These are phyloP conservation scores for Lepus townsendii DNA, from an alignment of 2,797 vertebrate species.

Conservation along the genomic window DNA sequence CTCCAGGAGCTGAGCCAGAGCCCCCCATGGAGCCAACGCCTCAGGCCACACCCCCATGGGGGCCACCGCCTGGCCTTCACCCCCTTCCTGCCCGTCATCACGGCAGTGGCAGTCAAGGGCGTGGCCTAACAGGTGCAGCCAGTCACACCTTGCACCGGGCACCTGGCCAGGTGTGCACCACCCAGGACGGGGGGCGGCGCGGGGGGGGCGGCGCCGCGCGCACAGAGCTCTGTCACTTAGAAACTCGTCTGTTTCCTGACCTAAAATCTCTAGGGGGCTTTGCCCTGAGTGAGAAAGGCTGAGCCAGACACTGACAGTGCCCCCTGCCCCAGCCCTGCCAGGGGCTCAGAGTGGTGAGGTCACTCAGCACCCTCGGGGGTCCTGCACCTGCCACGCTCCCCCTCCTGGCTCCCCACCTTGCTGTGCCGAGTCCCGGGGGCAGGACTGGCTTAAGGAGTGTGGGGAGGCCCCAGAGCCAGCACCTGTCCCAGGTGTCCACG, in stretches of 20 bases:
- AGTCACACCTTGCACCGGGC: background rate
- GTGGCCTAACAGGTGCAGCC: too few species aligned
- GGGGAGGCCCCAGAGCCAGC: too few species aligned
- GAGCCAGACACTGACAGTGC: background rate
- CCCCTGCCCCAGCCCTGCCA: background rate
- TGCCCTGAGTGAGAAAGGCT: background rate
- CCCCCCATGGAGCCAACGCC: rapidly evolving
- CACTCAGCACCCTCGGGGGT: rapidly evolving
- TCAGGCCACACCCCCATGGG: rapidly evolving
- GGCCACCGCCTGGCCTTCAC: background rate
- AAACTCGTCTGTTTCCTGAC: background rate
- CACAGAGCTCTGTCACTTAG: rapidly evolving
- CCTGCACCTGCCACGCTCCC: background rate
- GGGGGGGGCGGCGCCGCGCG: too few species aligned
- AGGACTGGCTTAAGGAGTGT: too few species aligned
- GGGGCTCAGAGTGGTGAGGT: too few species aligned
- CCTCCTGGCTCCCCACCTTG: background rate
- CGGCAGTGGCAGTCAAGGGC: too few species aligned
- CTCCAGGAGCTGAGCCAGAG: too few species aligned
- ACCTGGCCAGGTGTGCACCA: background rate
- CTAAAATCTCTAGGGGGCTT: too few species aligned
- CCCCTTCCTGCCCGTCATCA: rapidly evolving
- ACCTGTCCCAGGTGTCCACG: background rate
- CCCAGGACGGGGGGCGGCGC: background rate
- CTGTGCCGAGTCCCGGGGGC: too few species aligned